Conservation (phyloP, 2,797 vertebrate species). For the Halcyon smyrnensis region DNA sequence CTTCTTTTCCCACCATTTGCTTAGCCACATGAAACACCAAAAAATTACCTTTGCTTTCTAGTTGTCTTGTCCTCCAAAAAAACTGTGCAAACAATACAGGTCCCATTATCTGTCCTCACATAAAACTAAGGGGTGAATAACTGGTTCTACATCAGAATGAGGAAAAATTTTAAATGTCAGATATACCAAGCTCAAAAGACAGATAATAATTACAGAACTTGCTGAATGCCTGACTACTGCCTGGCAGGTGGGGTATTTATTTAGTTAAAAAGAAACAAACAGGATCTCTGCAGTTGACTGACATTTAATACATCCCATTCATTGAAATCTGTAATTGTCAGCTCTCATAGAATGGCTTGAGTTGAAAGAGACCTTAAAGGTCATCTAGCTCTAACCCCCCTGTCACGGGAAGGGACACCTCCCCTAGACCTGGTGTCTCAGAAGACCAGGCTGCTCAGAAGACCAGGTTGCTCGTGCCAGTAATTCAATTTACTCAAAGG, state of each 20-base stretch:
- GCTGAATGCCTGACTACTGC: neutral
- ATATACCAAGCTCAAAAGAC: neutral
- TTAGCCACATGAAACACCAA: neutral
- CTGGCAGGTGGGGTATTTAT: neutral
- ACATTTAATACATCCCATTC: neutral
- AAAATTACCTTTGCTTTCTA: neutral
- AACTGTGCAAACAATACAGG: neutral
- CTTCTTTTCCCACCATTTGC: neutral
- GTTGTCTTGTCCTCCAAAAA: neutral
- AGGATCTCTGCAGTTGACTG: neutral
- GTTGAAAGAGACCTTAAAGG: too few relatives aligned
- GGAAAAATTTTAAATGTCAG: neutral
- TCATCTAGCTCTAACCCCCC: too few relatives aligned
- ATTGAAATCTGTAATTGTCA: neutral
- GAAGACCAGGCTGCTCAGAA: too few relatives aligned
- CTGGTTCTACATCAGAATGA: neutral
- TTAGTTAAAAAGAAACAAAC: neutral
- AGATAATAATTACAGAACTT: neutral
- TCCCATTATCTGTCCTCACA: neutral
- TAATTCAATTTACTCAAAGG: constrained; percentile 8
- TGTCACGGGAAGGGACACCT: too few relatives aligned
- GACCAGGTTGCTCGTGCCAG: neutral
- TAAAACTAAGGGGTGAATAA: neutral
- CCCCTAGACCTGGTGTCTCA: too few relatives aligned
- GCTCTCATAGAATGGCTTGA: neutral